Percentiles rank a stretch among this genome's conserved stretches.
Conservation (phyloP, 2,113 vertebrate species). For the Amblyopsis rosae region DNA sequence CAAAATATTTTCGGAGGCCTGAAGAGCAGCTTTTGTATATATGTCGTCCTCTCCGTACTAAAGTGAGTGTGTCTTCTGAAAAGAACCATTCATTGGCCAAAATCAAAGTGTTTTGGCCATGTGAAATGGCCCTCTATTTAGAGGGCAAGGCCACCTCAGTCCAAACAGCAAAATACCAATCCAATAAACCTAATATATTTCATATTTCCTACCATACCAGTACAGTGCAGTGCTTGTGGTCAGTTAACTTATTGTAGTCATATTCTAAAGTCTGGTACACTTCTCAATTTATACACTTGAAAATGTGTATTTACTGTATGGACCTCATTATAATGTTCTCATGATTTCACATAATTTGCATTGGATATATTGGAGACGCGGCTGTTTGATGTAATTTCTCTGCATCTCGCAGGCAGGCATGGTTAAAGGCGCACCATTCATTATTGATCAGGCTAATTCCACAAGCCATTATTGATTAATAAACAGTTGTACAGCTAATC, state of each 20-base stretch:
- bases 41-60: conserved; percentile 60
- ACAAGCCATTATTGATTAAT: conserved; percentile 72
- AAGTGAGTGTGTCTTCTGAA: conserved; percentile 65
- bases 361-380: background rate
- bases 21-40: conserved; percentile 72
- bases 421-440: conserved; percentile 66
- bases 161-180: conserved; percentile 29
- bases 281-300: background rate
- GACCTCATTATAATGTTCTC: background rate
- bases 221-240: background rate
- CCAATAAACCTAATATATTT: conserved; percentile 12
- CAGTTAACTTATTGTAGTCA: conserved; percentile 18
- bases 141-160: conserved; percentile 53
- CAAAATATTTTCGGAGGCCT: conserved; percentile 77
- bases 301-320: background rate
- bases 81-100: conserved; percentile 68
- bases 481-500: conserved; percentile 73
- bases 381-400: conserved; percentile 37
- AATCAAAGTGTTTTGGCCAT: conserved; percentile 66
- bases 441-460: conserved; percentile 72
- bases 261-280: conserved; percentile 16
- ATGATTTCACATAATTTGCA: background rate
- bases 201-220: background rate
- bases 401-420: conserved; percentile 41
- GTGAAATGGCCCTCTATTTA: conserved; percentile 62